Percentiles rank a stretch among this genome's conserved stretches.
phyloP scores from a whole-genome alignment of 2,797 vertebrate species.

The Ara ararauna region DNA sequence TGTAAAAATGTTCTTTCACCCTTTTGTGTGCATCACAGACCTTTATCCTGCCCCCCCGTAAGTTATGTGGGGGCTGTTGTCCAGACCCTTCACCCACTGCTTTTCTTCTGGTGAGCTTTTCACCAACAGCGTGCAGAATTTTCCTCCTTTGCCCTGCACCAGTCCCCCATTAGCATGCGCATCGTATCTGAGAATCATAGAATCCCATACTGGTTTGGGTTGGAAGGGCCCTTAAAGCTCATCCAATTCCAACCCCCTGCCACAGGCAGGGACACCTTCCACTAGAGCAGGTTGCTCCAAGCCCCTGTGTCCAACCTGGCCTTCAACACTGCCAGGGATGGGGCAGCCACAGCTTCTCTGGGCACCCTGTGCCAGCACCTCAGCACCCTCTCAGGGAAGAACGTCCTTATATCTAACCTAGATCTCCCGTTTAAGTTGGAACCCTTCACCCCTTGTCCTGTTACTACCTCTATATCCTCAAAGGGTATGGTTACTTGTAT shows the following conservation, averaged over 20 bases:
- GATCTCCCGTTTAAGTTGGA: background rate
- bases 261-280: background rate
- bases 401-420: background rate
- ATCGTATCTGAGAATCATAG: background rate
- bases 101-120: background rate
- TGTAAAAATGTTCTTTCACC: background rate
- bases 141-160: background rate
- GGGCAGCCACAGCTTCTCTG: no score
- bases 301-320: no score
- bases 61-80: rapidly evolving
- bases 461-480: background rate
- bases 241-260: background rate
- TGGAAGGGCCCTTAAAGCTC: background rate
- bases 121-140: rapidly evolving
- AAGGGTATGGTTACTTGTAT: background rate
- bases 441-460: background rate
- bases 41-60: background rate
- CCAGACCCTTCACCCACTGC: background rate
- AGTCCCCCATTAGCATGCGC: rapidly evolving
- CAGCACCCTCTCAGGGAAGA: background rate
- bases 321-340: no score
- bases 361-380: no score
- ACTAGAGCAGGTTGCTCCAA: background rate
- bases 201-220: background rate
- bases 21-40: background rate